Base-by-base conservation (phyloP, 1,140 invertebrate species). In the Thrips palmi region DNA sequence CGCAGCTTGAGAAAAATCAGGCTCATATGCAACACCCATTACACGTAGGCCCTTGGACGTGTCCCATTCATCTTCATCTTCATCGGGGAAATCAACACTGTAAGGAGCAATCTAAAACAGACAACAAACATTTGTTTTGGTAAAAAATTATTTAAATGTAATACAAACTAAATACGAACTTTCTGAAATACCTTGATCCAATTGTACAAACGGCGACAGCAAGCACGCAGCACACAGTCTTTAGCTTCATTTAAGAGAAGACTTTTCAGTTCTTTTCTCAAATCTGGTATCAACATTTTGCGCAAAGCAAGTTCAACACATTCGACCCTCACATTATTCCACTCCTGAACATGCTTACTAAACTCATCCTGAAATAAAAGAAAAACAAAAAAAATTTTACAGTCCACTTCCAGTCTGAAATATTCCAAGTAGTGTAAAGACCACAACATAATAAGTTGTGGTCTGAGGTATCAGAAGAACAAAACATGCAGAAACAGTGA, bases 1-100 rank as follows among this genome's bases (percentile, higher is more conserved):
- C 0, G 89, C 77, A 1, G 88, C 82, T 48, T 88, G 76, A 15
- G 78, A 71, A 31, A 73, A 74, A 54, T 93, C 85, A 3, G 82
- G 74, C 10, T 85, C 75, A 53, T 86, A 97, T 5, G 87, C 77
- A 4, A 98, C 50, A 1, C 80, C 78, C 65, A 97, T 70, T 0
- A 94, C 77, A 20, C 86, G 65, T 1, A 96, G 61, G 14, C 89
- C 87, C 57, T 82, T 79, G 4, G 69, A 65, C 0, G 77, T 78
- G 42, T 88, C 82, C 81, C 83, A 91, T 34, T 89, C 85, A 38
- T 93, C 86, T 38, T 89, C 85, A 35, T 92, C 85, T 42, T 91
- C 85, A 34, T 79, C 70, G 0, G 76, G 73, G 43, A 81, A 74
- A 37, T 78, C 71, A 0, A 72, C 70, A 37, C 68, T 70, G 48